Evolutionary conservation across 2,888 invertebrate genomes (phyloP), one percentile per base, ranked within the genome.

Genomic region (Pandemis corylana): DNA sequence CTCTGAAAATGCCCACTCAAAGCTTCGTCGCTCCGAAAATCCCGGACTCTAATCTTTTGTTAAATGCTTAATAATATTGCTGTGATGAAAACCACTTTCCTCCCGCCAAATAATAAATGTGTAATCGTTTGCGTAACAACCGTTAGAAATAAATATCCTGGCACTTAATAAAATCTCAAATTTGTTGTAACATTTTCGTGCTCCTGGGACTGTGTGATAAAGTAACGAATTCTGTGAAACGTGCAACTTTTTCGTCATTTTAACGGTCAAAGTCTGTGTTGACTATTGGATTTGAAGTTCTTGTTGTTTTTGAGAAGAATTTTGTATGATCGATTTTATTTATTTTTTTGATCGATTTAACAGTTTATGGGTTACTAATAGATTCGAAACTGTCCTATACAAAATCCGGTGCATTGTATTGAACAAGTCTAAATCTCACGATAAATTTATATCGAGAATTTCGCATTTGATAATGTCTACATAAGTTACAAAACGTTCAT

Each of bases 101-200:
- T 28, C 13, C 15, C 36, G 20, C 53, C 53, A 13, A 42, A 67
- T 53, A 67, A 41, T 67, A 28, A 66, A 66, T 36, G n/a, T 66
- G 36, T n/a, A 67, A n/a, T 12, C 56, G 20, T 9, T 53, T 53
- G 41, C 7, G 49, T 65, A 36, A n/a, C 36, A 49, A 49, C 9
- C 13, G n/a, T 7, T 36, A 49, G 28, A 65, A 65, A 65, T 44
- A 64, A 64, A 46, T 46, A 64, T 49, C n/a, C 13, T 10, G 13
- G 49, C 49, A 49, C n/a, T n/a, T n/a, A 36, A 65, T 65, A 28
- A 49, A 46, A 15, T 49, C 20, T 46, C 6, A 20, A 28, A 20
- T 46, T 64, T 64, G 7, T 7, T 20, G n/a, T 28, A 44, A 46
- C 49, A 28, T 36, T 65, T 65, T 65, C 49, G 9, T 49, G 49